A percentile compares a stretch with the other conserved stretches of the same genome.
phyloP scores from a whole-genome alignment of 2,797 vertebrate species.

The Pangasius krempfi region DNA sequence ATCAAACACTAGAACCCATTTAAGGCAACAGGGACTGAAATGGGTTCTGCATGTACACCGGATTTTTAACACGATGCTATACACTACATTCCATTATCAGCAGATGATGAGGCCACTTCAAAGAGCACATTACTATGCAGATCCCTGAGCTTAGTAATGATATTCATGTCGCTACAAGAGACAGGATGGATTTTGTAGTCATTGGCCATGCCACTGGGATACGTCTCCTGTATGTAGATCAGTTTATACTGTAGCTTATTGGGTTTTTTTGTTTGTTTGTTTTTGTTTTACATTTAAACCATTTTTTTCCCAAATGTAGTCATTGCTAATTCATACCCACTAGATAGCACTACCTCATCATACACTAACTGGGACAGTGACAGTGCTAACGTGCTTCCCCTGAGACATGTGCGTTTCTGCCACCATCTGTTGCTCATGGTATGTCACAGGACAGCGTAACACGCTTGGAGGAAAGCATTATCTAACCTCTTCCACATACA shows the following conservation, averaged over 20 bases:
- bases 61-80: conserved; percentile 13
- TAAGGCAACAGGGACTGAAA: conserved; percentile 36
- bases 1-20: conserved; percentile 49
- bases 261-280: neutral
- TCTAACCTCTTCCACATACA: neutral
- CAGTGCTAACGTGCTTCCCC: neutral
- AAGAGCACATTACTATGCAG: conserved; percentile 40
- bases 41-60: neutral
- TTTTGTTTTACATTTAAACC: neutral
- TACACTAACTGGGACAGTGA: neutral
- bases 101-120: conserved; percentile 26
- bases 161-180: conserved; percentile 32
- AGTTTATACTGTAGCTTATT: neutral
- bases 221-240: neutral
- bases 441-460: neutral
- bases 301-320: neutral
- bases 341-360: neutral
- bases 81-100: conserved; percentile 17
- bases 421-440: neutral
- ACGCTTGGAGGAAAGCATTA: neutral
- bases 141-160: conserved; percentile 10
- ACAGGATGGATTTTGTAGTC: neutral
- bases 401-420: neutral
- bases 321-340: neutral
- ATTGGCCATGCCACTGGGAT: neutral